Conservation (phyloP, 2,113 vertebrate genomes). For the Plestiodon gilberti region DNA sequence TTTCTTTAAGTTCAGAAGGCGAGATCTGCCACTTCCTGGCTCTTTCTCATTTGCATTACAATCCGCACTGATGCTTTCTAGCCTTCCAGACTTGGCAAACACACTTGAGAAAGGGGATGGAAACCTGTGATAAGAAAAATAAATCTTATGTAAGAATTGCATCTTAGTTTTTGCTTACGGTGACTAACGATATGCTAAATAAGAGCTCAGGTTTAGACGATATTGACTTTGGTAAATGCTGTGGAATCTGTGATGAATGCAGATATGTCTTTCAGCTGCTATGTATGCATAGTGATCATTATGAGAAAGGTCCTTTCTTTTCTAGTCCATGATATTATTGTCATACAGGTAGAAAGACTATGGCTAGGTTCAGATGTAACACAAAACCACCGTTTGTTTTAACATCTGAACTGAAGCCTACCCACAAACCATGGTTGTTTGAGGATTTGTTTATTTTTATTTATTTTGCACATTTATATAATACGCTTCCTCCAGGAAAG, state of each 20-base stretch:
- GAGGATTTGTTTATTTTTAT: no score
- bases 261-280: background rate
- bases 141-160: slow-evolving; percentile 19
- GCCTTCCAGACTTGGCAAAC: slow-evolving; percentile 21
- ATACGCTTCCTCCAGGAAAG: no score
- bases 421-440: no score
- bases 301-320: background rate
- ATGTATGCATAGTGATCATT: background rate
- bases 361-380: background rate
- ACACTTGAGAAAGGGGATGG: slow-evolving; percentile 24
- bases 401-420: no score
- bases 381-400: no score
- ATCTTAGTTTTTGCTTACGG: slow-evolving; percentile 12
- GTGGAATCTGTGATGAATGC: background rate
- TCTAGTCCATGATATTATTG: background rate
- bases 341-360: background rate
- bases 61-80: background rate
- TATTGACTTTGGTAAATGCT: background rate
- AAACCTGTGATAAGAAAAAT: slow-evolving; percentile 28
- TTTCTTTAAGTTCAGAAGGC: slow-evolving; percentile 45
- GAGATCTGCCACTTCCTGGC: slow-evolving; percentile 33
- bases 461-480: no score
- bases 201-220: background rate
- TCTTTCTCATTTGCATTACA: slow-evolving; percentile 15
- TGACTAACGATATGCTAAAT: background rate